Evolutionary conservation across 2,113 vertebrate genomes (phyloP).

Genomic region (Tachysurus vachellii): DNA sequence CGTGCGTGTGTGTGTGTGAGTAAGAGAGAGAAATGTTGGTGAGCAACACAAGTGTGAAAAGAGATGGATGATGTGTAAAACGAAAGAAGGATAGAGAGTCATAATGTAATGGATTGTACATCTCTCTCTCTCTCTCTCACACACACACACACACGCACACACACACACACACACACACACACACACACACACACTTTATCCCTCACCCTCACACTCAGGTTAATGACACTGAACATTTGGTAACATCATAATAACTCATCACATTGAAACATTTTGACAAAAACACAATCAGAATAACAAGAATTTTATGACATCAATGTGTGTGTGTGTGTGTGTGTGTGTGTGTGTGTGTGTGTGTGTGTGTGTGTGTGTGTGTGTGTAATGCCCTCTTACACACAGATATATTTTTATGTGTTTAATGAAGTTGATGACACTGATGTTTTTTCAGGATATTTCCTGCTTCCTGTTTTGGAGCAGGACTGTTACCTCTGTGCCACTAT

Average conservation of each 20-base stretch:
- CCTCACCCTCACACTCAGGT: background rate
- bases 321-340: conserved; percentile 4
- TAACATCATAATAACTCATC: conserved; percentile 29
- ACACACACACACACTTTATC: conserved; percentile 12
- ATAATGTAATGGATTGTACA: background rate
- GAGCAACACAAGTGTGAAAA: background rate
- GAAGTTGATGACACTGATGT: no score
- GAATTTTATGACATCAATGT: conserved; percentile 40
- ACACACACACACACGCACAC: conserved; percentile 29
- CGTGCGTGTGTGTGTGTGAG: background rate
- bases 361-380: background rate
- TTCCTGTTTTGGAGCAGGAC: background rate
- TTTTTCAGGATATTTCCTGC: background rate
- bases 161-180: conserved; percentile 36
- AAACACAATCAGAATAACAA: conserved; percentile 36
- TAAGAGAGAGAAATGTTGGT: background rate
- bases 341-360: conserved; percentile 27
- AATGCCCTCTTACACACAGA: background rate
- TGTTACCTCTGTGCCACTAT: conserved; percentile 67
- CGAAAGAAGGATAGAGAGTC: background rate
- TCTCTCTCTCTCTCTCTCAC: conserved; percentile 12
- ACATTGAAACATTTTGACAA: conserved; percentile 17
- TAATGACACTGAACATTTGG: conserved; percentile 20
- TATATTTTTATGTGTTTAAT: background rate
- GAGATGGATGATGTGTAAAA: background rate